phyloP scores from a whole-genome alignment of 2,113 vertebrate genomes.

The Notothenia rossii region DNA sequence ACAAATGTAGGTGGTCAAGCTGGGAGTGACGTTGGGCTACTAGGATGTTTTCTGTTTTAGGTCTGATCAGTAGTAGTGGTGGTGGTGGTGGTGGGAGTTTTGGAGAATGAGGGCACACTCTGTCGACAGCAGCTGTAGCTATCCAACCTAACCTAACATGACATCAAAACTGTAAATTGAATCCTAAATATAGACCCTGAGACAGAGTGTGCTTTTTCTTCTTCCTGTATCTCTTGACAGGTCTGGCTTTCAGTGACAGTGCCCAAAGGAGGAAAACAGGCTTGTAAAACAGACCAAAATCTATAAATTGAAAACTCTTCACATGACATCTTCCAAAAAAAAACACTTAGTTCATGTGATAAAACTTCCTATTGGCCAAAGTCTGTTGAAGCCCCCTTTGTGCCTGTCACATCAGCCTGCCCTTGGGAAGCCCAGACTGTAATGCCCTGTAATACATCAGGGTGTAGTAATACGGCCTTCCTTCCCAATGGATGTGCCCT shows the following conservation, averaged over 20 bases:
- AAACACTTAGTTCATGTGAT: not conserved
- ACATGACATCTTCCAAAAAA: not conserved
- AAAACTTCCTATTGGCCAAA: conserved; percentile 8
- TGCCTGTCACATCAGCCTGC: conserved; percentile 66
- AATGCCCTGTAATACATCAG: conserved; percentile 33
- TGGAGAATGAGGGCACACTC: conserved; percentile 53
- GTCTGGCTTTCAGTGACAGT: conserved; percentile 69
- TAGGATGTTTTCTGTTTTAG: conserved; percentile 41
- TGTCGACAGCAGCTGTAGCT: conserved; percentile 51
- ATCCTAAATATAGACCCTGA: conserved; percentile 20
- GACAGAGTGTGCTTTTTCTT: conserved; percentile 50
- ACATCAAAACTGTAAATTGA: conserved; percentile 16
- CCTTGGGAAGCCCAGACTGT: conserved; percentile 42
- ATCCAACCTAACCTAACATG: not conserved
- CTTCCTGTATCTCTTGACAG: conserved; percentile 32
- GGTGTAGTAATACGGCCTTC: conserved; percentile 37
- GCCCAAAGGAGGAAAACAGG: not conserved
- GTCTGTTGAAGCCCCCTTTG: not conserved
- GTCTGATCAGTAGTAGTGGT: conserved; percentile 58
- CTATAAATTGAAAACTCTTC: conserved; percentile 7
- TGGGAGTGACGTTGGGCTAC: conserved; percentile 21
- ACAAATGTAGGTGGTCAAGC: not conserved
- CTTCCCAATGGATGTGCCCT: conserved; percentile 31
- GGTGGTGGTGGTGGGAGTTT: conserved; percentile 36
- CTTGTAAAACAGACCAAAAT: not conserved